Evolutionary conservation across 1,140 invertebrate species (phyloP), one percentile per base, ranked within the genome.

Genomic region (Drosophila paulistorum): DNA sequence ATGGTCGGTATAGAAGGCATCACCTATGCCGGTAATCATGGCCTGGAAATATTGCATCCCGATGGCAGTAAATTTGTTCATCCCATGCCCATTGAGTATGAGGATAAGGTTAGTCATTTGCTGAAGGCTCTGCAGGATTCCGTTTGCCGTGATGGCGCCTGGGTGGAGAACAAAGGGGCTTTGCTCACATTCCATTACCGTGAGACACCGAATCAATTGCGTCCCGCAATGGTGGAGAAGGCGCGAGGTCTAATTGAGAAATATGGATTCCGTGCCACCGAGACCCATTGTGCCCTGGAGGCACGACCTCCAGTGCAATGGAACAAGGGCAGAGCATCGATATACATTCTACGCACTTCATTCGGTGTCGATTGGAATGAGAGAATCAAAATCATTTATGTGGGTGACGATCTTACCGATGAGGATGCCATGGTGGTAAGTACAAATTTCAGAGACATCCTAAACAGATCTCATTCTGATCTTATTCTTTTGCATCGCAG

Each of bases 281-380:
- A 94, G 33, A 96, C 96, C 9, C 96, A 97, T 89, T 97, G 96
- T 84, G 97, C 97, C 0, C 93, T 98, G 11, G 97, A 98, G 92
- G 97, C 97, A 0, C 96, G 96, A 77, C 97, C 97, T 39, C 97
- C 97, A 0, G 97, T 98, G 0, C 94, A 96, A 83, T 98, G 97
- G 97, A 96, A 98, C 90, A 98, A 98, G 92, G 97, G 93, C 71
- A 94, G 96, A 45, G 97, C 97, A 54, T 97, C 96, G 0, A 97
- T 98, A 79, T 97, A 98, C 87, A 98, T 98, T 77, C 90, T 98
- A 39, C 94, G 97, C 64, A 98, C 97, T 1, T 96, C 97, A 0
- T 98, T 98, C 91, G 97, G 97, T 11, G 94, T 98, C 0, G 97
- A 98, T 91, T 98, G 97, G 97, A 96, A 96, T 82, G 97, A 98